Conservation (phyloP, 2,113 vertebrate genomes). For the Illadopsis cleaveri region DNA sequence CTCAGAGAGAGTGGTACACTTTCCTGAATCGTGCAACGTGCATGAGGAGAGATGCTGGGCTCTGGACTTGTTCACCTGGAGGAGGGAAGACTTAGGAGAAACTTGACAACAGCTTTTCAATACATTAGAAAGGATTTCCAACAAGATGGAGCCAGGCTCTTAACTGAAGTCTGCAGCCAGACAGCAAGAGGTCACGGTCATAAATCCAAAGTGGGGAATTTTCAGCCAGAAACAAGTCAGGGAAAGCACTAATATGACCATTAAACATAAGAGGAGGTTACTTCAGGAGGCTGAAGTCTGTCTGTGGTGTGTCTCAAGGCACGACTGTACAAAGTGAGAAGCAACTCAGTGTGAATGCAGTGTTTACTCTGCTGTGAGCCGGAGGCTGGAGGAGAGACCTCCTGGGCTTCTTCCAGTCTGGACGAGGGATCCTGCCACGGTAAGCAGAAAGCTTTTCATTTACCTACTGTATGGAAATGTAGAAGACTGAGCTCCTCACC, state of each 20-base stretch:
- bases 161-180: neutral
- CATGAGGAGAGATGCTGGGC: neutral
- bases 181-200: neutral
- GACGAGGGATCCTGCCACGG: neutral
- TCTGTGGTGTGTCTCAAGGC: neutral
- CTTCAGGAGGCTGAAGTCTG: neutral
- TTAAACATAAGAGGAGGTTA: neutral
- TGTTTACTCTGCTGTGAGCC: neutral
- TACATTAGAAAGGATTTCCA: neutral
- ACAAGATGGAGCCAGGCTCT: neutral
- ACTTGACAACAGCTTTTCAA: neutral
- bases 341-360: fast-evolving
- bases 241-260: neutral
- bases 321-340: neutral
- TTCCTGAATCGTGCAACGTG: neutral
- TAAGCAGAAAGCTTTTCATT: neutral
- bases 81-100: neutral
- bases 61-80: neutral
- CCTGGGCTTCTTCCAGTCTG: neutral
- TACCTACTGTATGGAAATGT: neutral
- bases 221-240: neutral
- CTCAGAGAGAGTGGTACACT: neutral
- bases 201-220: neutral
- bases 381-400: neutral
- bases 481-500: neutral